Evolutionary conservation across 2,888 invertebrate genomes (phyloP), one percentile per base, ranked within the genome.

Genomic region (Orchesellides sinensis): DNA sequence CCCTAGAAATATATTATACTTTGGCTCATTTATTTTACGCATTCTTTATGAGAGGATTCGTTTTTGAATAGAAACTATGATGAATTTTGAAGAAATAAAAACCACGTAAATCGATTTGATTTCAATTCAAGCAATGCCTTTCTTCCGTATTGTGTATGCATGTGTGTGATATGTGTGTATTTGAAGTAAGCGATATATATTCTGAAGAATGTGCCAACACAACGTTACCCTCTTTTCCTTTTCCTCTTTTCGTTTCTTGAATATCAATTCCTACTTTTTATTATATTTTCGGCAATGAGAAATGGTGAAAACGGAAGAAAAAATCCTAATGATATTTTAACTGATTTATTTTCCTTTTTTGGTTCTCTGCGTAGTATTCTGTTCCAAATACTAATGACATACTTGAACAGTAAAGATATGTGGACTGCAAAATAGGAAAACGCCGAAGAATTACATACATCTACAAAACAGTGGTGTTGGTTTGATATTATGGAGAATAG

Each of bases 271-370:
- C n/a, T 56, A 5, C 27, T 17, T 25, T 27, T 17, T 21, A 12
- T 23, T 2, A 17, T 25, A 25, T 54, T n/a, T 23, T 23, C 54
- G 52, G 54, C 23, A 19, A 8, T 8, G 59, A 29, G 29, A 21
- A 23, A 21, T 19, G 52, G n/a, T 23, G 17, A 56, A 32, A n/a
- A 75, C 63, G 25, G 54, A 70, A 70, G 69, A 70, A 69, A 70
- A 63, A n/a, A 63, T 70, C 45, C 70, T 79, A 79, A 79, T 79
- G 78, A 79, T 79, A 79, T 79, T 79, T 79, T 79, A 79, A 63
- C 70, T 79, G 78, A 79, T 79, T 79, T 79, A 79, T 79, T 79
- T 79, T 79, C 78, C 78, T 35, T 69, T 59, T 69, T 47, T 54
- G 4, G 5, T 4, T 10, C 59, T 59, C 12, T n/a, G 1, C 32